Evolutionary conservation across 2,113 vertebrate species (phyloP).

Genomic region (Camelus bactrianus): DNA sequence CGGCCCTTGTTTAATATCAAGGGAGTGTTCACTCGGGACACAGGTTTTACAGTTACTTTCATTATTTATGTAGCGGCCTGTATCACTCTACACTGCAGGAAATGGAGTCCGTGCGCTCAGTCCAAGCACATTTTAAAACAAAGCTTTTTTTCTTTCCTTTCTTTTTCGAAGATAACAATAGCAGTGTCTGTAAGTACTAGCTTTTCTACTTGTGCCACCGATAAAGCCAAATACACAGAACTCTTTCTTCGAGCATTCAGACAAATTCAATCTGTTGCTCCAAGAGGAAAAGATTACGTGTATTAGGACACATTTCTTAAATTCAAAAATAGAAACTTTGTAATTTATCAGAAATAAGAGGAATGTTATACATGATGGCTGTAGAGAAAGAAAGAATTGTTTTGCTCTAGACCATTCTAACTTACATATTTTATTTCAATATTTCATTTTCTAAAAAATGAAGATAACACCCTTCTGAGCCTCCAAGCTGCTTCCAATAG

Average conservation of each 20-base stretch:
- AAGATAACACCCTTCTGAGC: background rate
- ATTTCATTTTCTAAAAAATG: background rate
- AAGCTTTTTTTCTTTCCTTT: slow-evolving; percentile 17
- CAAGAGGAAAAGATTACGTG: slow-evolving; percentile 4
- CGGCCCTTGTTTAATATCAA: slow-evolving; percentile 71
- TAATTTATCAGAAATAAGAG: slow-evolving; percentile 45
- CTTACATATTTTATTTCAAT: slow-evolving; percentile 45
- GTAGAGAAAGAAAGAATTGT: slow-evolving; percentile 25
- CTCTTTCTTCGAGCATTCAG: slow-evolving; percentile 33
- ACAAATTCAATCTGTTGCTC: background rate
- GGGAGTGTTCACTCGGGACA: background rate
- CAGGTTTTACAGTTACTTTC: slow-evolving; percentile 51
- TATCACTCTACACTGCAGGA: slow-evolving; percentile 57
- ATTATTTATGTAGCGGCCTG: slow-evolving; percentile 54
- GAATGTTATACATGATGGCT: background rate
- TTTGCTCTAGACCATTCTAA: background rate
- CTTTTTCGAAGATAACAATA: slow-evolving; percentile 47
- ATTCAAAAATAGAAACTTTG: slow-evolving; percentile 2
- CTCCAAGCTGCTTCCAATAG: background rate
- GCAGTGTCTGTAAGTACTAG: slow-evolving; percentile 29
- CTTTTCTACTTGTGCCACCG: slow-evolving; percentile 22
- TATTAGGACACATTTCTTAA: background rate
- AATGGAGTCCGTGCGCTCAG: background rate
- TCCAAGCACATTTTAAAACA: slow-evolving; percentile 60
- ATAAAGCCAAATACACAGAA: slow-evolving; percentile 17